phyloP scores from a whole-genome alignment of 2,888 invertebrate genomes.

The Melinaea menophilus region DNA sequence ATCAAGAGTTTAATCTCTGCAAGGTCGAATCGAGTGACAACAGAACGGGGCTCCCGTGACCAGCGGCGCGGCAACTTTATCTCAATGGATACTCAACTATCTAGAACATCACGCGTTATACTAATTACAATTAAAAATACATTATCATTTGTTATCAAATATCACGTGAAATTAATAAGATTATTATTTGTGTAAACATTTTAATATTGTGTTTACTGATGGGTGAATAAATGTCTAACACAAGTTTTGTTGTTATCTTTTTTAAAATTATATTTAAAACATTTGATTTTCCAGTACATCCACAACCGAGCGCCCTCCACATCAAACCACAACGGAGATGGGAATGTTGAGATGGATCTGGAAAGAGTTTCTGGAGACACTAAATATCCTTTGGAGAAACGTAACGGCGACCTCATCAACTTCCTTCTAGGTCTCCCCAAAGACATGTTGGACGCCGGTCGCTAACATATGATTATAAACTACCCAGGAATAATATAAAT shows the following conservation, averaged over 20 bases:
- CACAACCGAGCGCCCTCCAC: constrained; percentile 48
- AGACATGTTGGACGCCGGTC: constrained; percentile 85
- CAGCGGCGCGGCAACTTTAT: constrained; percentile 12
- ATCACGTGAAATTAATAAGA: neutral
- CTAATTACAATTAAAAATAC: constrained; percentile 1
- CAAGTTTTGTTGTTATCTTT: no score
- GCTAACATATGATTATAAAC: constrained; percentile 48
- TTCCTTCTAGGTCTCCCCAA: constrained; percentile 87
- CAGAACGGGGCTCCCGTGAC: constrained; percentile 7
- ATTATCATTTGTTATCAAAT: neutral
- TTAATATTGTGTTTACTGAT: neutral
- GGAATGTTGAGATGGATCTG: constrained; percentile 32
- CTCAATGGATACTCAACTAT: constrained; percentile 13
- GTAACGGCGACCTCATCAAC: constrained; percentile 85
- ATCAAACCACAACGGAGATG: constrained; percentile 46
- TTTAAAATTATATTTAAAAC: no score
- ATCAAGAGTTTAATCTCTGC: neutral
- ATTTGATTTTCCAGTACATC: constrained; percentile 33
- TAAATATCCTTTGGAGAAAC: constrained; percentile 70
- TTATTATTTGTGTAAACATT: neutral
- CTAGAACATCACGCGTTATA: constrained; percentile 5
- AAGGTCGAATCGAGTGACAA: constrained; percentile 5
- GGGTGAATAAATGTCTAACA: no score
- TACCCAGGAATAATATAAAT: neutral
- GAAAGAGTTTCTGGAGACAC: constrained; percentile 48